phyloP scores from a whole-genome alignment of 2,797 vertebrate species.

The Enteromius argenteus region DNA sequence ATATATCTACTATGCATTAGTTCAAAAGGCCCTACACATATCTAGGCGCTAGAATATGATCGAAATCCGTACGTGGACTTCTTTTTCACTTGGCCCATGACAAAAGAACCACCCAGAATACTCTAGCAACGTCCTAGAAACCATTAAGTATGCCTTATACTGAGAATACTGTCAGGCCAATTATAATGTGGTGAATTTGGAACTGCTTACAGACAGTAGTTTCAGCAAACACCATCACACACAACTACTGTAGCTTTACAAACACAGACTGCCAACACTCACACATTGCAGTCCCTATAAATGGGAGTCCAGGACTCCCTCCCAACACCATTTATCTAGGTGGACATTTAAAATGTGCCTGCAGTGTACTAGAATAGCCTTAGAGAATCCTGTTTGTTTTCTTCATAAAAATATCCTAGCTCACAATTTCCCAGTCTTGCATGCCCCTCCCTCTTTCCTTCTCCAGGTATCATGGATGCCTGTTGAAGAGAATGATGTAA shows the following conservation, averaged over 20 bases:
- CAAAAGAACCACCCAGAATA: not conserved
- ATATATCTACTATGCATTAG: not conserved
- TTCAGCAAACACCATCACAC: not conserved
- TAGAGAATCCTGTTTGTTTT: not conserved
- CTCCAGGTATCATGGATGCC: conserved; percentile 68
- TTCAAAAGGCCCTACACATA: not conserved
- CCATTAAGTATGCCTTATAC: not conserved
- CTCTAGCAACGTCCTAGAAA: not conserved
- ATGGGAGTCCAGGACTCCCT: not conserved
- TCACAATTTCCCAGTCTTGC: not conserved
- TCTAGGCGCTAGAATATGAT: not conserved
- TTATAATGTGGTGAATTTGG: not conserved
- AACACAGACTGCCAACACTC: not conserved
- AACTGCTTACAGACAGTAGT: not conserved
- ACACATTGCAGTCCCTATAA: not conserved
- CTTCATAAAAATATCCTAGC: not conserved
- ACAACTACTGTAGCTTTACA: not conserved
- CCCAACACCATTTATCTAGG: not conserved
- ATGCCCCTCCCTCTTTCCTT: not conserved
- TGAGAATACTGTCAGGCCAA: not conserved
- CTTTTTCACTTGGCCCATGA: not conserved
- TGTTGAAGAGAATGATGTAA: conserved; percentile 71
- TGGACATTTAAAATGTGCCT: not conserved
- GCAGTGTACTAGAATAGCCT: not conserved
- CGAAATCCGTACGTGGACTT: not conserved